Evolutionary conservation across 2,797 vertebrate species (phyloP), one percentile per base, ranked within the genome.

Genomic region (Valencia hispanica): DNA sequence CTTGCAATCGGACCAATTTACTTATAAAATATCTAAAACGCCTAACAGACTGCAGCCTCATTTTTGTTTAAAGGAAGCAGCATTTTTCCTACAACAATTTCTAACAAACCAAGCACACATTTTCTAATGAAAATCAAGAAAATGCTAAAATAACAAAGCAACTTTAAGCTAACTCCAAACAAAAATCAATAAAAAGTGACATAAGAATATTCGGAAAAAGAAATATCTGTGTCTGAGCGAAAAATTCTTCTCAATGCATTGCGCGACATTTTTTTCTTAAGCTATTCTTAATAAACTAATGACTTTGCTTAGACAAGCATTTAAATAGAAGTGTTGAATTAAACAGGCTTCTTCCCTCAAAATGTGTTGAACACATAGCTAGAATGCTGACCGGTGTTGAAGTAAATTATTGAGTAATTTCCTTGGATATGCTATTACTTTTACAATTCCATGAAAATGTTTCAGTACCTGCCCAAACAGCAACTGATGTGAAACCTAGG

Each of bases 331-430:
- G 2, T 61, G 18, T 32, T 32, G 17, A 61, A 61, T 3, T 34
- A 34, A 20, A 68, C 25, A 43, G 30, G 6, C 65, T 1, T 68
- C 43, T 34, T 68, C 20, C 65, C 25, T 45, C 14, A n/a, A 20
- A 18, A 48, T 1, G 27, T 30, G 27, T 30, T 47, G 18, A 30
- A 3, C 47, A 22, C 25, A 30, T 30, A 30, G 32, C 45, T 39
- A 9, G 61, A 65, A 70, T 45, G 68, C 15, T 5, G 17, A 6
- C 1, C 27, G 3, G 43, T 9, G 39, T 10, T 10, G 68, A 30
- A 48, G 45, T 70, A 50, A 70, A 70, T 22, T 17, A 48, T 69
- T 69, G n/a, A 69, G 45, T 65, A 47, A 32, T 48, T 48, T 70
- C 27, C 18, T 47, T 32, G 68, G 45, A 48, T 45, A 2, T 69